phyloP scores from a whole-genome alignment of 2,797 vertebrate species.

The Pyrocephalus nanus region DNA sequence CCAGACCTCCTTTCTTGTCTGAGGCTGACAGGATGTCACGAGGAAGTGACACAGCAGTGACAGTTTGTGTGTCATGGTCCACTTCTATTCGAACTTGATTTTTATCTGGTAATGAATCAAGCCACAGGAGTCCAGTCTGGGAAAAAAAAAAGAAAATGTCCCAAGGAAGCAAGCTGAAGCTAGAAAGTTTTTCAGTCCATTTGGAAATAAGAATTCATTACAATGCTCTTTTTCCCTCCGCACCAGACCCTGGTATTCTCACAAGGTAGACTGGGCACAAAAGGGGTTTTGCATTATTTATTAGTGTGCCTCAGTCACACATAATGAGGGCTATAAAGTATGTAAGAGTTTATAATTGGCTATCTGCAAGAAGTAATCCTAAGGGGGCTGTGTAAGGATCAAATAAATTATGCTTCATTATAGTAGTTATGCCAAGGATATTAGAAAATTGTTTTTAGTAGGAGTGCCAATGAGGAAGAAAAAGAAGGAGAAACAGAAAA shows the following conservation, averaged over 20 bases:
- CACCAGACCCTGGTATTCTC: conserved; percentile 32
- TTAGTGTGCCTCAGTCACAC: conserved; percentile 59
- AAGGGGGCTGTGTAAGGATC: conserved; percentile 50
- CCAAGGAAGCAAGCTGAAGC: conserved; percentile 5
- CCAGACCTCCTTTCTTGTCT: conserved; percentile 13
- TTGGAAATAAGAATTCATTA: conserved; percentile 56
- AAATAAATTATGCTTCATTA: conserved; percentile 72
- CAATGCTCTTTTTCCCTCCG: background rate
- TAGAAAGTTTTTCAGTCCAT: conserved; percentile 43
- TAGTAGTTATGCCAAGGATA: conserved; percentile 60
- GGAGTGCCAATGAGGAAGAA: background rate
- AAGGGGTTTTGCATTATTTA: conserved; percentile 64
- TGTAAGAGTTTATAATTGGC: conserved; percentile 69
- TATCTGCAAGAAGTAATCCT: conserved; percentile 57
- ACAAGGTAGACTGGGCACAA: conserved; percentile 47
- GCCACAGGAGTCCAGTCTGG: conserved; percentile 24
- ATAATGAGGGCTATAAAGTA: conserved; percentile 61
- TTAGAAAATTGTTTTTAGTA: conserved; percentile 62
- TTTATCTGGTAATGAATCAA: conserved; percentile 55
- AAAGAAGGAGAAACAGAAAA: background rate
- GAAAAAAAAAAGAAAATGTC: background rate
- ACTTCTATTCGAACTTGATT: conserved; percentile 51
- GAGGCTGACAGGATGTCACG: background rate
- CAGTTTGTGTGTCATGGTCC: conserved; percentile 24
- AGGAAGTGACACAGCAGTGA: conserved; percentile 33